A percentile compares a stretch with the other conserved stretches of the same genome.
Conservation (phyloP, 2,797 vertebrate genomes). For the Typhlichthys subterraneus region DNA sequence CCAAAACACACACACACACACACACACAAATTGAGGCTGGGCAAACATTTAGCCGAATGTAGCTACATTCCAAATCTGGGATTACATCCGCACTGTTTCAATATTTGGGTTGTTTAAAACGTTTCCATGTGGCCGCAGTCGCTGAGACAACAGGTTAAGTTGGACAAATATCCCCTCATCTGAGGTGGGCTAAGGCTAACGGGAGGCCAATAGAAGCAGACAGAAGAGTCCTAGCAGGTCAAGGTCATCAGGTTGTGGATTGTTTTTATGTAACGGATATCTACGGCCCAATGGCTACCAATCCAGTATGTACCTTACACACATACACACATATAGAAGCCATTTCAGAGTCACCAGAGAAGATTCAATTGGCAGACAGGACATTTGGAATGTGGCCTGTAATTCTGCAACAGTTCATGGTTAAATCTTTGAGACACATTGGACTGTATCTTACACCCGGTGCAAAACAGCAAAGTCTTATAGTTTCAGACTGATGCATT, state of each 20-base stretch:
- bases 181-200: conserved; percentile 10
- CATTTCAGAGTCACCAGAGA: background rate
- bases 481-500: too few relatives aligned
- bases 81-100: conserved; percentile 73
- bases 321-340: too few relatives aligned
- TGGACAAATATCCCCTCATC: conserved; percentile 35
- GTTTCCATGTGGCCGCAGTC: conserved; percentile 51
- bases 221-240: conserved; percentile 8
- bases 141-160: conserved; percentile 48
- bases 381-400: background rate
- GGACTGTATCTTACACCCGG: too few relatives aligned
- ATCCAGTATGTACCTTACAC: too few relatives aligned
- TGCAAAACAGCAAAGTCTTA: too few relatives aligned
- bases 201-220: background rate
- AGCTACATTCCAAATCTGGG: conserved; percentile 63
- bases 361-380: background rate
- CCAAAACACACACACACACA: conserved; percentile 1
- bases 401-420: background rate
- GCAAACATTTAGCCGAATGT: conserved; percentile 75
- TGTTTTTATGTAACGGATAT: conserved; percentile 18
- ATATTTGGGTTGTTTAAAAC: conserved; percentile 65
- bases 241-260: conserved; percentile 15
- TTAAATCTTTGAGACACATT: background rate
- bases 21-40: conserved; percentile 54
- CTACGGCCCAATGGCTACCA: conserved; percentile 10